Conservation (phyloP, 1,140 invertebrate species). For the Augochlora pura region DNA sequence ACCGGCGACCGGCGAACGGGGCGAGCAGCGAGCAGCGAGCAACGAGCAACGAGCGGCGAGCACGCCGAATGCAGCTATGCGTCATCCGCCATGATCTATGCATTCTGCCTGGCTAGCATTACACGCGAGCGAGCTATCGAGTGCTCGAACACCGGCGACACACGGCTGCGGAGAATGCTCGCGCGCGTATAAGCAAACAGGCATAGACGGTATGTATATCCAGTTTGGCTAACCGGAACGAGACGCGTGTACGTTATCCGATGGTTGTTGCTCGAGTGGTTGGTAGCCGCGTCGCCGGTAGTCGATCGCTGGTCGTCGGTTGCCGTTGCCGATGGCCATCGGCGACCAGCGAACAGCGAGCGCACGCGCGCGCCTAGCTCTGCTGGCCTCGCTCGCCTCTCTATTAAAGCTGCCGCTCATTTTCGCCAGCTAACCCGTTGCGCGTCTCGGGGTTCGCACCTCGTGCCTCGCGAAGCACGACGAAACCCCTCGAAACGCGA, state of each 20-base stretch:
- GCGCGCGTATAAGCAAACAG: not conserved
- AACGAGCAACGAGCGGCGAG: slow-evolving; percentile 2
- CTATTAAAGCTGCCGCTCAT: slow-evolving; percentile 66
- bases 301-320: no score
- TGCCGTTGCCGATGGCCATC: not conserved
- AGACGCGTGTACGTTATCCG: not conserved
- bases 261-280: not conserved
- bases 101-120: slow-evolving; percentile 66
- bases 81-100: slow-evolving; percentile 79
- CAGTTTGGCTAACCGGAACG: not conserved
- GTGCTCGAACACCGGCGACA: not conserved
- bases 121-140: slow-evolving; percentile 27
- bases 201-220: not conserved
- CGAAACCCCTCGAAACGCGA: not conserved
- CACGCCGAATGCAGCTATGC: slow-evolving; percentile 76
- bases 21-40: slow-evolving; percentile 68
- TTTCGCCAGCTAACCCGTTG: slow-evolving; percentile 51
- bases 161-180: not conserved
- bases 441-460: not conserved
- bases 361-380: slow-evolving; percentile 23
- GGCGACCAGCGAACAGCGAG: no score
- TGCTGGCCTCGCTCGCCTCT: slow-evolving; percentile 49
- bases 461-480: not conserved
- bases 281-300: no score
- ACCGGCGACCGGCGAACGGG: slow-evolving; percentile 19